phyloP scores from a whole-genome alignment of 2,888 invertebrate species.

The Calameuta idolon region DNA sequence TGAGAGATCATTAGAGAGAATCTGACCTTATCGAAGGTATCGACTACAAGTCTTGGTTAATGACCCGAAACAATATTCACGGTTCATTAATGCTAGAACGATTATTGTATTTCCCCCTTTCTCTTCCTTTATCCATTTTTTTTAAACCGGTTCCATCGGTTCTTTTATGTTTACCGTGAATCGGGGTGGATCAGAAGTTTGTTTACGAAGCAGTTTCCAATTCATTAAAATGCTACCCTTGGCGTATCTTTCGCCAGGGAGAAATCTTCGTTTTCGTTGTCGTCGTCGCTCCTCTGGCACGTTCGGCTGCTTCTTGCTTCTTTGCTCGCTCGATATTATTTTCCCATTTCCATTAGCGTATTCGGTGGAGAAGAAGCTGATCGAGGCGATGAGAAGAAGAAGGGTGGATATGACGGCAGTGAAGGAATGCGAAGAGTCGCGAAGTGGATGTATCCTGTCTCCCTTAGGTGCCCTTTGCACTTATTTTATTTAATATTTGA shows the following conservation, averaged over 20 bases:
- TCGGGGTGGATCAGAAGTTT: not conserved
- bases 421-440: not conserved
- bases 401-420: not conserved
- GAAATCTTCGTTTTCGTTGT: not conserved
- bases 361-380: not conserved
- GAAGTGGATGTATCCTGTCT: not conserved
- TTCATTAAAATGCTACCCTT: not conserved
- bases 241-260: not conserved
- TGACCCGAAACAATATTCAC: not conserved
- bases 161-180: not conserved
- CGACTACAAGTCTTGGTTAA: not conserved
- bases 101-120: not conserved
- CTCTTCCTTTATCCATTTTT: not conserved
- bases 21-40: not conserved
- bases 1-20: not conserved
- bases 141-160: not conserved
- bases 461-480: not conserved
- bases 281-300: not conserved
- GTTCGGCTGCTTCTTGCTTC: not conserved
- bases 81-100: not conserved
- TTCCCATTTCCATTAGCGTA: not conserved
- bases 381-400: not conserved
- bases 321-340: not conserved
- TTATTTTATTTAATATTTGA: slow-evolving; percentile 10
- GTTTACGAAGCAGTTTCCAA: not conserved